Evolutionary conservation across 2,797 vertebrate genomes (phyloP), one percentile per base, ranked within the genome.

Genomic region (Dallia pectoralis): DNA sequence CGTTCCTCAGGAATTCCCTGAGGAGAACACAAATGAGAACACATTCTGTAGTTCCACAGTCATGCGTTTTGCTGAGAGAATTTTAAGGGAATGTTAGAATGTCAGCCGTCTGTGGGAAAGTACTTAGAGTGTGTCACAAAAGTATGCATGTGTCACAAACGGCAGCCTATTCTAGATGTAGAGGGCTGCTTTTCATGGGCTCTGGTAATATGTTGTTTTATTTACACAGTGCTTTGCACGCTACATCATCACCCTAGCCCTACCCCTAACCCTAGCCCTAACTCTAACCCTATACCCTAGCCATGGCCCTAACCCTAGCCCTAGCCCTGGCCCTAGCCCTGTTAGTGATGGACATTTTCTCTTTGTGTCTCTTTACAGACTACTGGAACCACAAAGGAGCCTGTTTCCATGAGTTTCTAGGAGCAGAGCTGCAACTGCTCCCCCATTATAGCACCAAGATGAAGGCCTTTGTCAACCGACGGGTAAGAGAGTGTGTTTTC

Each of bases 51-150:
- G 80, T 78, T 86, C 49, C 61, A 69, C 74, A 82, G 84, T 81
- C 82, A 89, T 53, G 5, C 7, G 51, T 69, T 74, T 86, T 80
- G 66, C 87, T 90, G 81, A 86, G 85, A 89, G 89, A 91, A 91
- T 88, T 79, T 88, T 90, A 81, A 86, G 85, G 89, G 89, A 91
- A 91, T 88, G 80, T 78, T 84, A 78, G 82, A 88, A 91, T 84
- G 87, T 84, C 78, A 33, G 71, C 77, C 86, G 88, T 90, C 87
- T 91, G 91, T 94, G 92, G 92, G 92, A 93, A 93, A 91, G 83
- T 87, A 76, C 72, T 70, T 71, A 73, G 72, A 86, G 15, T 53
- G 16, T 88, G 82, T 90, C 84, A 89, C 87, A 84, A 73, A 92
- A 89, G 69, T 88, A 91, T 91, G 91, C 82, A 0, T 53, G 0